These are phyloP conservation scores for Cephalopachus bancanus DNA, from an alignment of 2,797 vertebrate genomes.

Conservation along the genomic window DNA sequence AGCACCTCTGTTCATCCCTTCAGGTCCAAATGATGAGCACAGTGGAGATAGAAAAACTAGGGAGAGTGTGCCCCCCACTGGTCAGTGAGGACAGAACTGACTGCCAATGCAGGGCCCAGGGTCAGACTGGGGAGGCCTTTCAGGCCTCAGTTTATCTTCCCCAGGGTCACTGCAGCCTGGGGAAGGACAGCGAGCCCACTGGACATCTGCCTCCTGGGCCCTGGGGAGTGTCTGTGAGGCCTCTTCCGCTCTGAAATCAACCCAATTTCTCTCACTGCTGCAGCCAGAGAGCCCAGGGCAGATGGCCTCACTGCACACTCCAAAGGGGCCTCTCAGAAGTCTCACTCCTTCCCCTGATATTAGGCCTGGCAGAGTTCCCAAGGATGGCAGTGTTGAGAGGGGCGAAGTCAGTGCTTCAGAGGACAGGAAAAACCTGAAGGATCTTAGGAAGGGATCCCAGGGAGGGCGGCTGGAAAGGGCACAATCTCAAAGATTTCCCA, in stretches of 20 bases:
- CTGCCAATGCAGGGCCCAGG: background rate
- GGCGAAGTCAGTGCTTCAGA: background rate
- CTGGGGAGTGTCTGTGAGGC: too few relatives aligned
- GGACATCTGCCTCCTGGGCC: background rate
- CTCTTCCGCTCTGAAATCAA: background rate
- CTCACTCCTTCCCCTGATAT: background rate
- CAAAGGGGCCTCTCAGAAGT: background rate
- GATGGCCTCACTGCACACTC: background rate
- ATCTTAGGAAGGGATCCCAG: background rate
- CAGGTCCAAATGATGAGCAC: background rate
- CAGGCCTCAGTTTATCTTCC: background rate
- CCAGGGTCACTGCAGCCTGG: background rate
- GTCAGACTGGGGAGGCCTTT: background rate
- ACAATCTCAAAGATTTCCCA: background rate
- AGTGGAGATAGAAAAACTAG: conserved; percentile 71
- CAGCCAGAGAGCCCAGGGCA: background rate
- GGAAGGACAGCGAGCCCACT: background rate
- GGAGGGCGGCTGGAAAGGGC: background rate
- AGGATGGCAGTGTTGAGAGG: background rate
- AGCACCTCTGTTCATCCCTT: background rate
- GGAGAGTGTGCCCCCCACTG: conserved; percentile 83
- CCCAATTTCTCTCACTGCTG: background rate
- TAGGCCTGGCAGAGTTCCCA: background rate
- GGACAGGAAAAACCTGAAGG: background rate
- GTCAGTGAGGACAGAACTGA: conserved; percentile 61